Percentiles rank a stretch among this genome's conserved stretches.
Evolutionary conservation across 2,113 vertebrate species (phyloP).

Genomic region (Phalacrocorax aristotelis): DNA sequence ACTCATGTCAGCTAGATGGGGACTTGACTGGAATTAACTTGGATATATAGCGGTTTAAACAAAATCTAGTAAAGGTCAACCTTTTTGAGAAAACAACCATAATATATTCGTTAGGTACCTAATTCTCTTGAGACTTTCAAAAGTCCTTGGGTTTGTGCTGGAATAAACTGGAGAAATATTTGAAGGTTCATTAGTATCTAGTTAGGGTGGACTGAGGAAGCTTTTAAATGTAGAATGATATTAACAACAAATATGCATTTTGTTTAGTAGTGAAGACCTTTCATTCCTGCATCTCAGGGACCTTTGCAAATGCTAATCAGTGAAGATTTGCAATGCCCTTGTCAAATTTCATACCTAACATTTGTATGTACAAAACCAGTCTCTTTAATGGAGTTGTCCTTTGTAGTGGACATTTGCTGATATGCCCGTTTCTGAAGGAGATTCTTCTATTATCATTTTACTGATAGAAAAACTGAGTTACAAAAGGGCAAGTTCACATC

Average conservation of each 20-base stretch:
- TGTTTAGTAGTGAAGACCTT: background rate
- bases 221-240: background rate
- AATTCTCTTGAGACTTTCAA: background rate
- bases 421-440: slow-evolving; percentile 21
- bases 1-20: background rate
- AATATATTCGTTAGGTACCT: background rate
- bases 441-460: background rate
- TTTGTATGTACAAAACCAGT: slow-evolving; percentile 4
- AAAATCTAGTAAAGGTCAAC: background rate
- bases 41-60: background rate
- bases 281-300: background rate
- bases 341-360: slow-evolving; percentile 5
- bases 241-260: background rate
- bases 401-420: slow-evolving; percentile 31
- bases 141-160: background rate
- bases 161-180: background rate
- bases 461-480: slow-evolving; percentile 22
- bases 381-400: slow-evolving; percentile 42
- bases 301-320: slow-evolving; percentile 31
- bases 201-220: background rate
- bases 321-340: background rate
- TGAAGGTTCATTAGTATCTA: slow-evolving; percentile 12
- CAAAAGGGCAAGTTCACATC: slow-evolving; percentile 20
- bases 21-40: background rate
- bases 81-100: background rate